Base-by-base conservation (phyloP, 1,140 invertebrate species). In the Ceratoteleas bidentatus region DNA sequence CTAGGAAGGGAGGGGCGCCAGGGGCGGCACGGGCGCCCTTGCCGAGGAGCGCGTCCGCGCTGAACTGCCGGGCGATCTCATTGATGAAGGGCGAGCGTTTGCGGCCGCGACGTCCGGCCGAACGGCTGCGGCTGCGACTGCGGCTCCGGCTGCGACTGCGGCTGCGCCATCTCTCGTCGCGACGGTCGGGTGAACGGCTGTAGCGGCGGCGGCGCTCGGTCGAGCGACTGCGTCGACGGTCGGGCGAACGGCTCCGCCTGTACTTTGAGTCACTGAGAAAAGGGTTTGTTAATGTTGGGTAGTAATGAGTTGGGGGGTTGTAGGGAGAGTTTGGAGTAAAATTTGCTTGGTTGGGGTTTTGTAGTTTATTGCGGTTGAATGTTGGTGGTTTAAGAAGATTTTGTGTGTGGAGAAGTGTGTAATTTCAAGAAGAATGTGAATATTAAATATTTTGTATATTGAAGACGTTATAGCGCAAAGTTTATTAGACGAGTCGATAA, bases 81-180 rank as follows among this genome's bases (percentile, higher is more conserved):
- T 92, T 90, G 52, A 91, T 88, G 36, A 91, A 91, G 0, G 91
- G 90, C 8, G 91, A 91, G 8, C 90, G 86, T 52, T 88, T 90
- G 11, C 90, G 84, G 16, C 52, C 13, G 0, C 90, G 89, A 33
- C 86, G 87, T 15, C 86, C 82, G 9, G 85, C 64, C 0, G 90
- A 90, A 50, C 88, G 85, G 14, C 81, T 80, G 10, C 77, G 68
- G 15, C 81, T 80, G n/a, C 77, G 76, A 54, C 76, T 86, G 2
- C 58, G 66, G 24, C 24, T 24, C 1, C 24, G 24, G 24, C 24
- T n/a, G n/a, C n/a, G n/a, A 8, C 83, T 86, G 32, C 85, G 57
- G 73, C 87, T 87, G 13, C 88, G 85, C 47, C 88, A 87, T 16
- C 89, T 72, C 9, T 86, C 84, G 6, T 87, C 85, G 0, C 86